Evolutionary conservation across 92 coral and sea anemone genomes (phyloP).

Genomic region (Phenganax subtilis): DNA sequence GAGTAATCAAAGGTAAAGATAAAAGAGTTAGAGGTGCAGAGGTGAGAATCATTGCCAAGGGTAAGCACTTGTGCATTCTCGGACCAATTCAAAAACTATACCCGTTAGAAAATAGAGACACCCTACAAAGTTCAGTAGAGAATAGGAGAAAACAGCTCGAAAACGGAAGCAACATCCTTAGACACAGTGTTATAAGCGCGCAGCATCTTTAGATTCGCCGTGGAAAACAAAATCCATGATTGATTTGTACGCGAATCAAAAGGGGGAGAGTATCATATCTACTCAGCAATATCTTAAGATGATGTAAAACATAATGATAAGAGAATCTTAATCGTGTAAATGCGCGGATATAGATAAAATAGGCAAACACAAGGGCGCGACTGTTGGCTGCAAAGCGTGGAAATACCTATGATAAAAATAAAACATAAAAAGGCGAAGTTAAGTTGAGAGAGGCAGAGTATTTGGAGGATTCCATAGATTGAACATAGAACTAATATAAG

Average conservation of each 20-base stretch:
- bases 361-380: no score
- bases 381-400: no score
- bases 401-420: no score
- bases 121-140: background rate
- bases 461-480: no score
- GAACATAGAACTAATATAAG: no score
- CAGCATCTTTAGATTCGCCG: background rate
- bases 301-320: no score
- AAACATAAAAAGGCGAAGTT: no score
- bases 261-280: background rate
- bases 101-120: background rate
- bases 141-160: background rate
- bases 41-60: slow-evolving; percentile 20
- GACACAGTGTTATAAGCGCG: slow-evolving; percentile 7
- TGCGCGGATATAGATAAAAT: no score
- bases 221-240: background rate
- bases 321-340: no score
- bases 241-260: background rate
- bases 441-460: no score
- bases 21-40: slow-evolving; percentile 26
- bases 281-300: no score
- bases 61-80: slow-evolving; percentile 26
- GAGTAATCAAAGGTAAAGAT: slow-evolving; percentile 23
- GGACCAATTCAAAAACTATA: slow-evolving; percentile 24
- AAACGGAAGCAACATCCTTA: background rate